Conservation (phyloP, 2,113 vertebrate species). For the Chauna torquata region DNA sequence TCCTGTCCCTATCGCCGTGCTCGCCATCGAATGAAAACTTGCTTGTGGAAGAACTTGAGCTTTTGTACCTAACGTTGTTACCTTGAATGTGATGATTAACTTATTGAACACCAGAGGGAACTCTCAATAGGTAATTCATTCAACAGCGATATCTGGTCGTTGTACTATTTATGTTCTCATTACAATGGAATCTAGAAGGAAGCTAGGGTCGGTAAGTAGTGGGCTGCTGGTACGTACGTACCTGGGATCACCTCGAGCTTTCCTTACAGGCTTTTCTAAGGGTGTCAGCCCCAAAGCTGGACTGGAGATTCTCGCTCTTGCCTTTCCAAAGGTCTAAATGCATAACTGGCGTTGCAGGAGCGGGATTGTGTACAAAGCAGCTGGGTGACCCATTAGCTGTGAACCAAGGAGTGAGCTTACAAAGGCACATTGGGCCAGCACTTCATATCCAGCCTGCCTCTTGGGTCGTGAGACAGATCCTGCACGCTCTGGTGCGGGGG, state of each 20-base stretch:
- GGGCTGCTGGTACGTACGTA: neutral
- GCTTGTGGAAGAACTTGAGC: neutral
- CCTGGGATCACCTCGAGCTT: neutral
- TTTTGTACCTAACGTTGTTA: neutral
- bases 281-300: neutral
- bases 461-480: neutral
- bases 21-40: neutral
- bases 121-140: slow-evolving; percentile 55
- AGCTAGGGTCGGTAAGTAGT: slow-evolving; percentile 10
- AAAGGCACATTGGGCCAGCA: accelerated
- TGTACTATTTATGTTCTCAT: slow-evolving; percentile 45
- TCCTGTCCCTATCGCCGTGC: neutral
- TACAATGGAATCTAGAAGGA: slow-evolving; percentile 58
- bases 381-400: neutral
- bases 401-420: neutral
- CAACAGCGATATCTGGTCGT: neutral
- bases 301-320: neutral
- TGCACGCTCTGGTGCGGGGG: accelerated
- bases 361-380: neutral
- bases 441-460: neutral
- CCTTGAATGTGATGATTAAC: slow-evolving; percentile 29
- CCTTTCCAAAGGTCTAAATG: neutral
- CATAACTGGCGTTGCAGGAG: neutral
- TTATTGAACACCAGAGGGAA: slow-evolving; percentile 67
- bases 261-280: neutral